Conservation (phyloP, 2,888 invertebrate genomes). For the Loripinus fragilis region DNA sequence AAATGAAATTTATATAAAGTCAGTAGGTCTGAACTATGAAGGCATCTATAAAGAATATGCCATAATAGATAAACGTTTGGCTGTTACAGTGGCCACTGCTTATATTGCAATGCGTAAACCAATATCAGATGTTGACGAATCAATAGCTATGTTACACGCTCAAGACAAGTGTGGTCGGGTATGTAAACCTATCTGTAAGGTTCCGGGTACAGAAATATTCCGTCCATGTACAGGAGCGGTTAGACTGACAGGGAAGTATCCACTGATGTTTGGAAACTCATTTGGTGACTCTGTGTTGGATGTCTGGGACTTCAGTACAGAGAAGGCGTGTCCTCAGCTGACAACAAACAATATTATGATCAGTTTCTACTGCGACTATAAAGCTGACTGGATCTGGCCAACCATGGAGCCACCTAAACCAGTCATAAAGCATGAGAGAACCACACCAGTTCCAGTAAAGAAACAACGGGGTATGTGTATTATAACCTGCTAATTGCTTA, state of each 20-base stretch:
- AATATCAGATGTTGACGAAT: constrained; percentile 45
- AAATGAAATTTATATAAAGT: constrained; percentile 71
- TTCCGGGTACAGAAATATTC: constrained; percentile 61
- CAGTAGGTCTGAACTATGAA: constrained; percentile 75
- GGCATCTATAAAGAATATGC: constrained; percentile 76
- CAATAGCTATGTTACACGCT: constrained; percentile 67
- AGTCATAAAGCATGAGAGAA: background rate
- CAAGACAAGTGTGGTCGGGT: constrained; percentile 76
- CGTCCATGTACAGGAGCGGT: constrained; percentile 72
- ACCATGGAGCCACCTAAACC: constrained; percentile 30
- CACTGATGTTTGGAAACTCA: constrained; percentile 67
- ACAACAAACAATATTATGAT: constrained; percentile 67
- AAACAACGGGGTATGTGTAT: no score
- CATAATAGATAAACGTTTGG: constrained; percentile 74
- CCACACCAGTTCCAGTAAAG: background rate
- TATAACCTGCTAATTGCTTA: no score
- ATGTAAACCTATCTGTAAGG: constrained; percentile 74
- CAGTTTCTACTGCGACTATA: constrained; percentile 77
- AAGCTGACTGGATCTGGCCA: constrained; percentile 65
- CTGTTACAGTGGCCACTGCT: constrained; percentile 71
- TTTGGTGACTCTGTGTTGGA: constrained; percentile 70
- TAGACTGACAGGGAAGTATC: constrained; percentile 58
- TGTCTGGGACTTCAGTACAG: constrained; percentile 69
- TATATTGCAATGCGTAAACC: constrained; percentile 71
- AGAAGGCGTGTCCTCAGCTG: constrained; percentile 67